Percentiles rank a stretch among this genome's conserved stretches.
Conservation (phyloP, 2,888 invertebrate species). For the Acleris cristana region DNA sequence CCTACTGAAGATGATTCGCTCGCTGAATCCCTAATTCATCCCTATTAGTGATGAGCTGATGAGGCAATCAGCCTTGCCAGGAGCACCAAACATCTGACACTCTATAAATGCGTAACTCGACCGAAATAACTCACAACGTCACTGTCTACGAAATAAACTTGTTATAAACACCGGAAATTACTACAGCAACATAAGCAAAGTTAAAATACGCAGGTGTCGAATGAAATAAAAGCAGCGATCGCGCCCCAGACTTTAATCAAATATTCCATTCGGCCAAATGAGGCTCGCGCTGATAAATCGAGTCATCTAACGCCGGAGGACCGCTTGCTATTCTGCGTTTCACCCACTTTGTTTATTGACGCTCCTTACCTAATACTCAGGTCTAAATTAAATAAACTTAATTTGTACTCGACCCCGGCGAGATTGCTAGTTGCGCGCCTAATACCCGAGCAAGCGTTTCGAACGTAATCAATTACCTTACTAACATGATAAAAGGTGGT, state of each 20-base stretch:
- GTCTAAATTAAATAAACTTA: constrained; percentile 41
- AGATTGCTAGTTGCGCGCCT: constrained; percentile 20
- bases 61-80: constrained; percentile 31
- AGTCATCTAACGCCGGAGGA: constrained; percentile 55
- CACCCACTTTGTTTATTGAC: constrained; percentile 56
- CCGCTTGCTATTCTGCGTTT: constrained; percentile 47
- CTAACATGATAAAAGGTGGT: constrained; percentile 18
- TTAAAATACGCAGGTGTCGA: constrained; percentile 39
- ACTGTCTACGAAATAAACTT: constrained; percentile 23
- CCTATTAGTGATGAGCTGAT: constrained; percentile 29
- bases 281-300: constrained; percentile 65
- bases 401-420: constrained; percentile 40
- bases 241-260: constrained; percentile 60
- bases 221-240: constrained; percentile 54
- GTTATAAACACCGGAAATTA: constrained; percentile 21
- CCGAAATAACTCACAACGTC: constrained; percentile 35
- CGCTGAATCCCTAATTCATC: constrained; percentile 27
- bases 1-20: constrained; percentile 42
- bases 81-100: constrained; percentile 30
- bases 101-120: constrained; percentile 13
- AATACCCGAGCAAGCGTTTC: neutral
- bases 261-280: constrained; percentile 62
- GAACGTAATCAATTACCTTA: constrained; percentile 10
- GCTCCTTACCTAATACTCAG: constrained; percentile 54
- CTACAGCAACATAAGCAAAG: constrained; percentile 21